Percentiles rank a stretch among this genome's conserved stretches.
These are phyloP conservation scores for Sesamia inferens DNA, from an alignment of 2,888 invertebrate species.

Conservation along the genomic window DNA sequence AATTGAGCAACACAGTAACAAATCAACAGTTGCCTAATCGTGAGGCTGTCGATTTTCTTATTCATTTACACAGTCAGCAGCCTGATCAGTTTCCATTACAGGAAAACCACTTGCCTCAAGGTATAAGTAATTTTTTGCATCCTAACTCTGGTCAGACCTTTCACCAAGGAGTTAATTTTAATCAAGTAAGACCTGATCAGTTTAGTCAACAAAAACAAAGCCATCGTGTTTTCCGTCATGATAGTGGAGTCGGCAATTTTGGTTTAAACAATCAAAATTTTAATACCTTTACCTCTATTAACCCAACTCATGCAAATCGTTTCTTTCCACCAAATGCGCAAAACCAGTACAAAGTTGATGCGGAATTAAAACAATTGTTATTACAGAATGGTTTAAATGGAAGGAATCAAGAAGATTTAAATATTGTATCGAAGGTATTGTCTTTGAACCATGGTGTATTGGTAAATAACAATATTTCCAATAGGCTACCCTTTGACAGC, in stretches of 20 bases:
- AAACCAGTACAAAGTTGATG: slow-evolving; percentile 83
- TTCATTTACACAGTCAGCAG: slow-evolving; percentile 85
- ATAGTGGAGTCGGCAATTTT: slow-evolving; percentile 91
- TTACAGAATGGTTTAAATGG: slow-evolving; percentile 92
- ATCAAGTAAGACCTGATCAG: slow-evolving; percentile 79
- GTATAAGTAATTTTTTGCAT: slow-evolving; percentile 82
- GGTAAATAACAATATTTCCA: slow-evolving; percentile 82
- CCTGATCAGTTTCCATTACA: slow-evolving; percentile 85
- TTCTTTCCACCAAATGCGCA: slow-evolving; percentile 78
- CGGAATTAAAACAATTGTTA: slow-evolving; percentile 91
- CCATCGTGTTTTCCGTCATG: slow-evolving; percentile 89
- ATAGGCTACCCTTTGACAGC: slow-evolving; percentile 84
- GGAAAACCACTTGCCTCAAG: slow-evolving; percentile 87
- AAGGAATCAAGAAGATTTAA: slow-evolving; percentile 93
- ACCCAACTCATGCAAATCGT: slow-evolving; percentile 75
- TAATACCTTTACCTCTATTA: slow-evolving; percentile 82
- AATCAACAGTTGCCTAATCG: slow-evolving; percentile 90
- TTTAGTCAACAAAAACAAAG: slow-evolving; percentile 79
- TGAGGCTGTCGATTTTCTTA: slow-evolving; percentile 89
- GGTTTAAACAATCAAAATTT: slow-evolving; percentile 87
- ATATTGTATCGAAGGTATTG: slow-evolving; percentile 95
- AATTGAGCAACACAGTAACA: slow-evolving; percentile 75
- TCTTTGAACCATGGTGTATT: slow-evolving; percentile 94
- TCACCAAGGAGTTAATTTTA: slow-evolving; percentile 78
- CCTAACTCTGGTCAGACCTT: slow-evolving; percentile 76